phyloP scores from a whole-genome alignment of 2,888 invertebrate genomes.

The Rotaria socialis region DNA sequence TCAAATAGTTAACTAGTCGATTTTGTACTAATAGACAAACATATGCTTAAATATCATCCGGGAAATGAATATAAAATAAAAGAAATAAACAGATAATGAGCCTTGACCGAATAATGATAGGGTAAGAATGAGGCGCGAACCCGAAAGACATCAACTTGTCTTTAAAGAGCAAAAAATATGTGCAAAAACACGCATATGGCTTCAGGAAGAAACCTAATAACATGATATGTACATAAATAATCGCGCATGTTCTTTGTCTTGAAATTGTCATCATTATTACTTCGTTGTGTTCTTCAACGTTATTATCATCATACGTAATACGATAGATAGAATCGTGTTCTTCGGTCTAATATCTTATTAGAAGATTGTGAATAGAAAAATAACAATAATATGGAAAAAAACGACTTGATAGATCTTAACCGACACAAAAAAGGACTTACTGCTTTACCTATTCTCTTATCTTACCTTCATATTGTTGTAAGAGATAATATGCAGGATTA shows the following conservation, averaged over 20 bases:
- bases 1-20: neutral
- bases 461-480: neutral
- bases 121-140: neutral
- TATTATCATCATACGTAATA: neutral
- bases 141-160: neutral
- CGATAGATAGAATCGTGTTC: neutral
- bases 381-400: neutral
- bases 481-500: neutral
- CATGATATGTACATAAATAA: constrained; percentile 18
- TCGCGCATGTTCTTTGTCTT: neutral
- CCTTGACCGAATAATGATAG: neutral
- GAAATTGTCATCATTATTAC: neutral
- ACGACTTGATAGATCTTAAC: too few relatives aligned
- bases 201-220: neutral
- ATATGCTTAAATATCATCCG: neutral
- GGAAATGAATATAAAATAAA: neutral
- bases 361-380: neutral
- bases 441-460: neutral
- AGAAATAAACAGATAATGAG: neutral
- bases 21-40: neutral
- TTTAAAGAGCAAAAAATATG: neutral
- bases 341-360: neutral
- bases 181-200: neutral
- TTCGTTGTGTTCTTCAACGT: neutral
- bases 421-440: neutral